Percentiles rank a stretch among this genome's conserved stretches.
phyloP scores from a whole-genome alignment of 2,113 vertebrate species.

The Ariopsis seemanni region DNA sequence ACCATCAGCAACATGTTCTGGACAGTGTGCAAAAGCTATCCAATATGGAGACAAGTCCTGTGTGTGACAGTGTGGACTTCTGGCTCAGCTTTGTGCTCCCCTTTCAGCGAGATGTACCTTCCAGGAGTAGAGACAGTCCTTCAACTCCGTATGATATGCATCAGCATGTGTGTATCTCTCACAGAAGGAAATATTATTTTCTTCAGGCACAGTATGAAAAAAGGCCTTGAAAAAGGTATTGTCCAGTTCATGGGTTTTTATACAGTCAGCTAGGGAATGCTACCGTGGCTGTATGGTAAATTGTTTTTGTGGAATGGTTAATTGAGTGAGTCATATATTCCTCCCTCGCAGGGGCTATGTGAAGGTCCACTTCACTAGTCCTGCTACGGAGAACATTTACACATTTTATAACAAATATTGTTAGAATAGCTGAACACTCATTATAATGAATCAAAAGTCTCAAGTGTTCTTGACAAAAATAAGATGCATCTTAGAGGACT shows the following conservation, averaged over 20 bases:
- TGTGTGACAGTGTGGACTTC: not conserved
- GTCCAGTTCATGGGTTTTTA: conserved; percentile 33
- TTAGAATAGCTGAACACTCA: conserved; percentile 6
- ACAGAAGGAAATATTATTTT: conserved; percentile 18
- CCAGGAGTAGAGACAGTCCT: not conserved
- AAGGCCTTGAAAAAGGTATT: conserved; percentile 19
- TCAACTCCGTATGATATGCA: conserved; percentile 8
- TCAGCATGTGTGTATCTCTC: not conserved
- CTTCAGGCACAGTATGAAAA: conserved; percentile 1
- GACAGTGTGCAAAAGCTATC: conserved; percentile 13
- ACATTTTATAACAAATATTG: conserved; percentile 2
- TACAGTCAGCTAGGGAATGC: conserved; percentile 32
- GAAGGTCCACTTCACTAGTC: conserved; percentile 18
- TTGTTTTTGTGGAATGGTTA: conserved; percentile 44
- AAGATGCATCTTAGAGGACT: not conserved
- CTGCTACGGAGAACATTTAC: conserved; percentile 15
- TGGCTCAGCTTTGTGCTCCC: not conserved
- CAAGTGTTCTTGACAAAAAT: not conserved
- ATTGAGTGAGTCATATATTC: conserved; percentile 53
- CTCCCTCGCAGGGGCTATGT: conserved; percentile 24
- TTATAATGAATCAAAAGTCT: not conserved
- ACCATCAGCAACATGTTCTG: not conserved
- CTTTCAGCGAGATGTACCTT: not conserved
- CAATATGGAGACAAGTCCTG: conserved; percentile 17
- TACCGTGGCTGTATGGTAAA: conserved; percentile 32